Evolutionary conservation across 2,113 vertebrate species (phyloP), one percentile per base, ranked within the genome.

Genomic region (Romanogobio albipinnatus): DNA sequence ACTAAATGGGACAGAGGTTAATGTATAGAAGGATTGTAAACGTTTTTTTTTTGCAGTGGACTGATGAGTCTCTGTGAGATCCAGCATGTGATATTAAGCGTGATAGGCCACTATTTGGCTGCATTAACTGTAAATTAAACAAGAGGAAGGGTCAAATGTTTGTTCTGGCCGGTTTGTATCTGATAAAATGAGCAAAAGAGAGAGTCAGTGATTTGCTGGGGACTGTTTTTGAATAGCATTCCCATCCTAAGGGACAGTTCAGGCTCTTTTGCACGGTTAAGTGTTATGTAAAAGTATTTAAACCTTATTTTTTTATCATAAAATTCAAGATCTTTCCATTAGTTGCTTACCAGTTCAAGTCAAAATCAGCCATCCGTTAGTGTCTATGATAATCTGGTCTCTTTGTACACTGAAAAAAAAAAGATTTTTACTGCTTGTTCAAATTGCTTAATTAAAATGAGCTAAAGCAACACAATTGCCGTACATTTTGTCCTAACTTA

Each of bases 111-210:
- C 39, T 58, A 58, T 79, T 47, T 64, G 66, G n/a, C 36, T 56
- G 2, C 13, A 13, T 51, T 29, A 51, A 4, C 76, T 73, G 51
- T 2, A 26, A 64, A 36, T 45, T 13, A 81, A 56, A 81, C 56
- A 86, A 56, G 43, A 86, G 68, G 19, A 47, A 79, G 36, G 53
- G 53, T 56, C 4, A 6, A 64, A 14, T 75, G 77, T 75, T 81
- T 81, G 58, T 53, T 80, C 36, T 85, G 75, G 83, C 51, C 9
- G 2, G n/a, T n/a, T 45, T 78, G 74, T 33, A 26, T 49, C 43
- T 24, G 71, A 73, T 33, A 39, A n/a, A 59, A 17, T 24, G 19
- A 39, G 39, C 39, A 58, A 43, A 43, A 79, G 56, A 9, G 56
- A 15, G 11, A 62, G 76, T 29, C 39, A 47, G 24, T 39, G n/a